These are phyloP conservation scores for Machaerirhynchus nigripectus DNA, from an alignment of 2,113 vertebrate genomes.

Conservation along the genomic window DNA sequence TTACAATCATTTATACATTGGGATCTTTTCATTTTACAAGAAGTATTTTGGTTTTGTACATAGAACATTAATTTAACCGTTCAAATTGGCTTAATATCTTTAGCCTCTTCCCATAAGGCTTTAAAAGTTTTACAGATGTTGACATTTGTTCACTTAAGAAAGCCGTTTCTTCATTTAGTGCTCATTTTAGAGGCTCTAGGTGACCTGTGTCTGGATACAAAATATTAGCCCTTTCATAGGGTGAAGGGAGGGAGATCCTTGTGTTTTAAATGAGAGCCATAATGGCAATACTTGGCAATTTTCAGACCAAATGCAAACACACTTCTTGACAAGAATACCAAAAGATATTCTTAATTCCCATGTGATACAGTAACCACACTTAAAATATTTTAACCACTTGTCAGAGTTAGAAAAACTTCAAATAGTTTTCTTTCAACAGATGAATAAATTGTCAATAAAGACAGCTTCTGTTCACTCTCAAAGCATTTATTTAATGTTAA, in stretches of 20 bases:
- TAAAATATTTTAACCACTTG: not conserved
- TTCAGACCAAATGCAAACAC: not conserved
- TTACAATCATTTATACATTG: not conserved
- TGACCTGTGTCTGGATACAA: not conserved
- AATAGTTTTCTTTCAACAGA: not conserved
- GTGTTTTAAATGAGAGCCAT: not conserved
- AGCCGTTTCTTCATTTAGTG: not conserved
- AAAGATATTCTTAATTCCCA: not conserved
- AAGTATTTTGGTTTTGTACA: not conserved
- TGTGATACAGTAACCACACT: not conserved
- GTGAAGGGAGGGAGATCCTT: not conserved
- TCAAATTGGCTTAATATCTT: not conserved
- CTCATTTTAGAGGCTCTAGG: not conserved
- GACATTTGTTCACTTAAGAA: not conserved
- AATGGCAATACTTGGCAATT: not conserved
- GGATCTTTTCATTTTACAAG: not conserved
- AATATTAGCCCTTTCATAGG: not conserved
- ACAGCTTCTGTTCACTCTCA: not conserved
- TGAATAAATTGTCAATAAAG: not conserved
- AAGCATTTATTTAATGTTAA: not conserved
- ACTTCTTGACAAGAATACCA: not conserved
- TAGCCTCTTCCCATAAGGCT: not conserved
- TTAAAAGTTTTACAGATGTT: not conserved
- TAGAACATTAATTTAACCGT: not conserved
- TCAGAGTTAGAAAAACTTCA: not conserved